Conservation (phyloP, 2,888 invertebrate species). For the Hydrotaea diabolus region DNA sequence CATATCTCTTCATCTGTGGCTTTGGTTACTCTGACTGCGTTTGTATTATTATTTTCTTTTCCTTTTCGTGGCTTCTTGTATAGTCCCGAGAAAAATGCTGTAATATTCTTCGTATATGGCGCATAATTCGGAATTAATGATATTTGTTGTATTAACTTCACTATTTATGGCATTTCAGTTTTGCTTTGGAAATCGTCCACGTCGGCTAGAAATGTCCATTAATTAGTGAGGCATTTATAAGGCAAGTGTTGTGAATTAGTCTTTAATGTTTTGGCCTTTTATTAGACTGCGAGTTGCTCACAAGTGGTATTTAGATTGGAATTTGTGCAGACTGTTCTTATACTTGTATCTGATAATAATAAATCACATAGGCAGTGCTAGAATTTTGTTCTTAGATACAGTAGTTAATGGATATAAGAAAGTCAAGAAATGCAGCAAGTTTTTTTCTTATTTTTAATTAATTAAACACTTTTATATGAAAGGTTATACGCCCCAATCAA, state of each 20-base stretch:
- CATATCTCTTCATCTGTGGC: not conserved
- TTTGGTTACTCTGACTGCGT: no score
- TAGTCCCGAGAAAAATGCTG: slow-evolving; percentile 50
- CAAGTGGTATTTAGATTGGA: slow-evolving; percentile 11
- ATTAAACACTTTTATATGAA: no score
- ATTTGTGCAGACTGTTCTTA: not conserved
- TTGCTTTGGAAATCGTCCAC: not conserved
- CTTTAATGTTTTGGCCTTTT: slow-evolving; percentile 39
- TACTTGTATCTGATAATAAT: no score
- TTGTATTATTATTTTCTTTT: no score
- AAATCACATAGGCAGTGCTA: no score
- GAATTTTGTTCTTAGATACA: no score
- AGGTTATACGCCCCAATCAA: no score
- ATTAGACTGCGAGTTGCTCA: not conserved
- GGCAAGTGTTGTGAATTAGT: slow-evolving; percentile 59
- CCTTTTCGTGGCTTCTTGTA: not conserved
- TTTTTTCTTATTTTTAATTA: no score
- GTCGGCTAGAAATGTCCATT: slow-evolving; percentile 37
- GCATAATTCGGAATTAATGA: slow-evolving; percentile 61
- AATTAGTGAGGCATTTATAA: slow-evolving; percentile 61
- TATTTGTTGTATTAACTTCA: slow-evolving; percentile 63
- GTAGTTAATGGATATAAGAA: no score
- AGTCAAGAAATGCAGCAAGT: no score
- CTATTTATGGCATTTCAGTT: slow-evolving; percentile 58
- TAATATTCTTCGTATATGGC: slow-evolving; percentile 56